Conservation (phyloP, 2,888 invertebrate genomes). For the Romanomermis culicivorax region DNA sequence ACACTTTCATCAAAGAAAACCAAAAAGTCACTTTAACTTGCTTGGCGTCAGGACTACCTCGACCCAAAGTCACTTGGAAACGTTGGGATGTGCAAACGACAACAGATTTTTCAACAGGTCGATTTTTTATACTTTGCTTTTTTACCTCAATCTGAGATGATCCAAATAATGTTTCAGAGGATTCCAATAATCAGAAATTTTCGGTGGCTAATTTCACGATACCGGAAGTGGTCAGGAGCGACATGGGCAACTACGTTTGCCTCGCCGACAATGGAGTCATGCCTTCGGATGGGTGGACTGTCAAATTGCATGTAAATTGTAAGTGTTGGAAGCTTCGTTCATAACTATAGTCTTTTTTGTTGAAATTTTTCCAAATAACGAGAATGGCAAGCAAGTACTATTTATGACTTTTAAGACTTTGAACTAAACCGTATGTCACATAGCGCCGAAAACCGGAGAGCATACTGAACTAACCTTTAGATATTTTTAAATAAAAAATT, state of each 20-base stretch:
- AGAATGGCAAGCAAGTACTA: too few species aligned
- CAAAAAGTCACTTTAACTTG: constrained; percentile 26
- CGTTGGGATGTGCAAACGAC: neutral
- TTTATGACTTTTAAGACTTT: too few species aligned
- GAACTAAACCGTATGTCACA: too few species aligned
- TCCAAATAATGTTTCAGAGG: neutral
- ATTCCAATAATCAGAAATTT: neutral
- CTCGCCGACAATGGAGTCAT: constrained; percentile 26
- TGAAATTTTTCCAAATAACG: too few species aligned
- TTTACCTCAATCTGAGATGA: too few species aligned
- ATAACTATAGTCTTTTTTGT: too few species aligned
- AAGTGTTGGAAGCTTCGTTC: too few species aligned
- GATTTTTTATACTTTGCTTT: too few species aligned
- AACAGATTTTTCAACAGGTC: too few species aligned
- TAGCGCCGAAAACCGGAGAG: too few species aligned
- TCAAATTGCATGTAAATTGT: constrained; percentile 26
- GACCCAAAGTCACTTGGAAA: constrained; percentile 22
- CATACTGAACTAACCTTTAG: too few species aligned
- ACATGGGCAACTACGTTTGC: constrained; percentile 27
- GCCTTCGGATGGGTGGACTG: constrained; percentile 26
- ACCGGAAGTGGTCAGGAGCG: constrained; percentile 20
- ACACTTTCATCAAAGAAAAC: constrained; percentile 45
- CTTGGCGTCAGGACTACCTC: constrained; percentile 24
- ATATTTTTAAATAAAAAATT: too few species aligned
- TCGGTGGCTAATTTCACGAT: constrained; percentile 20